phyloP scores from a whole-genome alignment of 2,113 vertebrate species.

The Lamprotornis superbus region DNA sequence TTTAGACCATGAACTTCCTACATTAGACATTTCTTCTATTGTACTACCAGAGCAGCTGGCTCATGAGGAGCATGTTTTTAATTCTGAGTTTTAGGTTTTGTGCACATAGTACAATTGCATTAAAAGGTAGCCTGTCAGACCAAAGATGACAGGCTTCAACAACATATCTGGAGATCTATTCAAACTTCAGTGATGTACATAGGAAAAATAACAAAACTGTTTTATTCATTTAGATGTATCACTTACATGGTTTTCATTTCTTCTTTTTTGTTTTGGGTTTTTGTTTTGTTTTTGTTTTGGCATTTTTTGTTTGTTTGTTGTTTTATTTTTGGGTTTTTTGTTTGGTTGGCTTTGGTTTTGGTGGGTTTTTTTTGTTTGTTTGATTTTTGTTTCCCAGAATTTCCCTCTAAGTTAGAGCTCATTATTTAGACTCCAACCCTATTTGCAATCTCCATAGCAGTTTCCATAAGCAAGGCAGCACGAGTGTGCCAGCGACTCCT shows the following conservation, averaged over 20 bases:
- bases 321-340: not conserved
- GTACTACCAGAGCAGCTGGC: not conserved
- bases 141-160: not conserved
- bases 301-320: not conserved
- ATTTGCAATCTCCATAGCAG: not conserved
- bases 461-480: not conserved
- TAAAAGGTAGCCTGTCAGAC: not conserved
- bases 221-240: not conserved
- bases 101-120: not conserved
- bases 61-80: not conserved
- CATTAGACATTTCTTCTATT: not conserved
- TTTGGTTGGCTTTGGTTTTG: not conserved
- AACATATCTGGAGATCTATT: not conserved
- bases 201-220: not conserved
- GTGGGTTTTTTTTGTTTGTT: not conserved
- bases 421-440: not conserved
- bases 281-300: not conserved
- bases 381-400: not conserved
- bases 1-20: not conserved
- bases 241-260: fast-evolving
- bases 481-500: not conserved
- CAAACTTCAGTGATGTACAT: not conserved
- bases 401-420: not conserved
- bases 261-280: not conserved
- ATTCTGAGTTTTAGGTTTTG: not conserved